Base-by-base conservation (phyloP, 2,888 invertebrate genomes). In the Pteria penguin region DNA sequence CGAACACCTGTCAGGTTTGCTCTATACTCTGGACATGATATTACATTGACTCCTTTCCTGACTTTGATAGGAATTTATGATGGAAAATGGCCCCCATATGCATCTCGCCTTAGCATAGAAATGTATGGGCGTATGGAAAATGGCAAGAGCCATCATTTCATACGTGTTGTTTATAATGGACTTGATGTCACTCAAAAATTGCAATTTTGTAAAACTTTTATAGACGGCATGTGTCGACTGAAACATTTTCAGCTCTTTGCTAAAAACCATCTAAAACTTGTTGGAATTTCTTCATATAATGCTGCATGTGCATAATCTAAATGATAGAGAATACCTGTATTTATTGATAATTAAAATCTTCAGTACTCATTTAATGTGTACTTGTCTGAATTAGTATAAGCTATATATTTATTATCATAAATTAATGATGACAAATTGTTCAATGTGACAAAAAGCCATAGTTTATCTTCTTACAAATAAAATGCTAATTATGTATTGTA, bases 21-120 rank as follows among this genome's bases (percentile, higher is more conserved):
- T 0, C 88, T 97, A 0, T 97, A 96, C 90, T 97, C 98, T 0
- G 98, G 97, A 0, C 98, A 98, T 87, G 98, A 98, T 91, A 96
- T 96, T 88, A 98, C 98, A 0, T 89, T 98, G 52, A 96, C 97
- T 87, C 96, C 97, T 81, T 92, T 98, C 52, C 94, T 96, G 1
- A 93, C 96, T 1, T 96, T 97, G 0, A 90, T 98, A 63, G 97
- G 97, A 0, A 92, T 97, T 2, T 90, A 93, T 57, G 93, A 94
- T 76, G 93, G 93, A 62, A 91, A 88, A 72, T 93, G 95, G 79
- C 95, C 97, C 61, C 95, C 96, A 27, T 98, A 97, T 91, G 97
- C 97, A 0, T 95, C 97, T 0, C 93, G 98, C 70, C 93, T 98
- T 84, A 94, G 97, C 2, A 95, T 98, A 83, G 98, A 98, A 92